These are phyloP conservation scores for Oasisia sp. DNA, from an alignment of 2,888 invertebrate genomes.

Conservation along the genomic window DNA sequence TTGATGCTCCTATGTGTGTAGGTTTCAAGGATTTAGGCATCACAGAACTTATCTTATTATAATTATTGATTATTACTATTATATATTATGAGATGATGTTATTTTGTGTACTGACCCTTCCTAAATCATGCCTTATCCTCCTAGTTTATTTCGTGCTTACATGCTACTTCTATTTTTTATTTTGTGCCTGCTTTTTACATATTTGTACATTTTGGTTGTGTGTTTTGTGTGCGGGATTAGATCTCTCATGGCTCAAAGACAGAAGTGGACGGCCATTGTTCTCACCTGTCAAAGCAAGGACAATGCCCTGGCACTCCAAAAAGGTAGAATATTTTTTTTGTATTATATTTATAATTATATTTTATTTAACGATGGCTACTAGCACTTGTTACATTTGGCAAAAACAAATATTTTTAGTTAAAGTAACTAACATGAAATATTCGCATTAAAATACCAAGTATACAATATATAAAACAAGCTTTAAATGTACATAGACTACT, in stretches of 20 bases:
- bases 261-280: conserved; percentile 61
- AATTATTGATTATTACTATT: too few species aligned
- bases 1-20: too few species aligned
- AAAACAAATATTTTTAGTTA: not conserved
- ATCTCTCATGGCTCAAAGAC: not conserved
- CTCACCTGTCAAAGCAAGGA: conserved; percentile 58
- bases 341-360: not conserved
- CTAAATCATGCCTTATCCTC: too few species aligned
- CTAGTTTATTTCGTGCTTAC: too few species aligned
- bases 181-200: not conserved
- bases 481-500: too few species aligned
- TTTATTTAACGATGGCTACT: not conserved
- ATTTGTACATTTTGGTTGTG: not conserved
- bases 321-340: conserved; percentile 46
- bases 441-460: too few species aligned
- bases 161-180: too few species aligned
- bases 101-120: too few species aligned
- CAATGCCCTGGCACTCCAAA: conserved; percentile 55
- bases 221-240: not conserved
- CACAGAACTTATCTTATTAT: too few species aligned
- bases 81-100: too few species aligned
- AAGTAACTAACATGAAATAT: not conserved
- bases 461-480: too few species aligned
- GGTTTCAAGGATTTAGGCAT: too few species aligned
- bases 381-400: not conserved